Evolutionary conservation across 2,797 vertebrate genomes (phyloP), one percentile per base, ranked within the genome.

Genomic region (Chanos chanos): DNA sequence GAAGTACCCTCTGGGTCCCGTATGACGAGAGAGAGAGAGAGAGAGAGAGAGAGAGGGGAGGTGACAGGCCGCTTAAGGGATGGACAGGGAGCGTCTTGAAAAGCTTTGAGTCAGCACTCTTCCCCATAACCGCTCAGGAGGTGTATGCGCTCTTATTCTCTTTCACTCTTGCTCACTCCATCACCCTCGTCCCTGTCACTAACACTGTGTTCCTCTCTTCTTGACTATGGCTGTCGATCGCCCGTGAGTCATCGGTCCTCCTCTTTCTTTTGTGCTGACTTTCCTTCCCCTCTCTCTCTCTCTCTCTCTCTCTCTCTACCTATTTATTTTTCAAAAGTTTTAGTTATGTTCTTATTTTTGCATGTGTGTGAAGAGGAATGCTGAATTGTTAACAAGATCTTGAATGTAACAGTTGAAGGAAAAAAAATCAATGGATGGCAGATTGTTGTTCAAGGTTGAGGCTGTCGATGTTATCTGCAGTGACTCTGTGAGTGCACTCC

Each of bases 51-150:
- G 81, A 78, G 74, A 74, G 79, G 33, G 63, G 75, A 84, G 71
- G 73, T 77, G 85, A 87, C 85, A 80, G 72, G 73, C 68, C 10
- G 76, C 76, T 78, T 83, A 86, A 89, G 75, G 77, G 87, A 89
- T 86, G 84, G 85, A 77, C 60, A 34, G 33, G 50, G 33, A 73
- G 77, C 73, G 67, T 66, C 22, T 7, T 2, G 64, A 76, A n/a
- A 75, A 67, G 67, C 19, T 70, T 83, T 87, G 79, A 89, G 80
- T 87, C 85, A 77, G 85, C 83, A 53, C 16, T 34, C 60, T 51
- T 19, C 62, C 51, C 22, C 45, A 68, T 71, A 76, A 73, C 68
- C 6, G 55, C 64, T 31, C 31, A 12, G 12, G 33, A 33, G 9
- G 19, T 9, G n/a, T 3, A 48, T 3, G 8, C 63, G 8, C 63